Conservation (phyloP, 2,797 vertebrate species). For the Intellagama lesueurii region DNA sequence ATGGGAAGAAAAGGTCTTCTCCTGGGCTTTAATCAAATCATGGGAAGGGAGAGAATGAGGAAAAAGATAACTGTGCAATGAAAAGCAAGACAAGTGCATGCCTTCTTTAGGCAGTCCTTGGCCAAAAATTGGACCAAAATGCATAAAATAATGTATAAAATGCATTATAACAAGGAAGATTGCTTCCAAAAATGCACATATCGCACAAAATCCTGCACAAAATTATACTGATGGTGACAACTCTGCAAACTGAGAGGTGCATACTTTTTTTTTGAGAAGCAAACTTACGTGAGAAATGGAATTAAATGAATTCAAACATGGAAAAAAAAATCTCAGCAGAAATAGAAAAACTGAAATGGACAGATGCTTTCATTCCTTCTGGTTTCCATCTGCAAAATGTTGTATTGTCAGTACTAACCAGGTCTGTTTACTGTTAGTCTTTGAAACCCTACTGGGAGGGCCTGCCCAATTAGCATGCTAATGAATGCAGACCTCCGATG, state of each 20-base stretch:
- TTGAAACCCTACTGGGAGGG: constrained; percentile 61
- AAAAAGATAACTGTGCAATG: no score
- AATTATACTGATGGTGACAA: background rate
- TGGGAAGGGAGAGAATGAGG: no score
- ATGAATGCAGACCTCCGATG: constrained; percentile 72
- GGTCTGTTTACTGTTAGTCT: constrained; percentile 63
- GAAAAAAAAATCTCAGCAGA: background rate
- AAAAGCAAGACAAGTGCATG: no score
- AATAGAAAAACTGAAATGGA: background rate
- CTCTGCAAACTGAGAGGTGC: background rate
- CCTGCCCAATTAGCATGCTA: constrained; percentile 73
- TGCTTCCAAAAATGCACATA: background rate
- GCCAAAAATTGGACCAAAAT: background rate
- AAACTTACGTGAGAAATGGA: background rate
- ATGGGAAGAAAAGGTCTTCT: no score
- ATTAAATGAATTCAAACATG: background rate
- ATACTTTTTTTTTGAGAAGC: background rate
- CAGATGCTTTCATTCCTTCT: background rate
- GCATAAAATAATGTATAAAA: background rate
- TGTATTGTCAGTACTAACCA: constrained; percentile 54
- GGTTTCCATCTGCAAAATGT: constrained; percentile 40
- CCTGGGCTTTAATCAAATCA: no score
- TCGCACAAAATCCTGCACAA: background rate
- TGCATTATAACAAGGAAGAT: background rate
- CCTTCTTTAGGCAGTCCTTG: no score